Evolutionary conservation across 2,113 vertebrate genomes (phyloP).

Genomic region (Phalacrocorax pelagicus): DNA sequence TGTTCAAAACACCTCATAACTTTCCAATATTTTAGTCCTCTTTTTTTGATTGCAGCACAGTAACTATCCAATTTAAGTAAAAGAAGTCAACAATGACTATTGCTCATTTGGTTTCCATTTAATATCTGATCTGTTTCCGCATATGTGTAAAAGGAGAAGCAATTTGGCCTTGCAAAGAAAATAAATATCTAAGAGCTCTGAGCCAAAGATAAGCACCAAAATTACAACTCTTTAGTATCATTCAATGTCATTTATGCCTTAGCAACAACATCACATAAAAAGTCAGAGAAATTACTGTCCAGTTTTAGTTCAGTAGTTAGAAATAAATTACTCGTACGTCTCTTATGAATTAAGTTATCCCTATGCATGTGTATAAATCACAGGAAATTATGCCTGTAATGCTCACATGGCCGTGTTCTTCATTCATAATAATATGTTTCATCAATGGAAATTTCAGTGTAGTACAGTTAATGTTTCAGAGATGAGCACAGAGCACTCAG

Average conservation of each 20-base stretch:
- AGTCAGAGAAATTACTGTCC: conserved; percentile 60
- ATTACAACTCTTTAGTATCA: not conserved
- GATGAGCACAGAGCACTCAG: conserved; percentile 33
- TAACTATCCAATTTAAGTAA: not conserved
- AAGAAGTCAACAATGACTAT: not conserved
- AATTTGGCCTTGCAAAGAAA: conserved; percentile 15
- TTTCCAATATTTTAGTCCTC: not conserved
- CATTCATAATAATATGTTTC: conserved; percentile 54
- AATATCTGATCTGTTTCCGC: not conserved
- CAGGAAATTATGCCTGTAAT: conserved; percentile 52
- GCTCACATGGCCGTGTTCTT: conserved; percentile 30
- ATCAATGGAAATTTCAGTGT: conserved; percentile 50
- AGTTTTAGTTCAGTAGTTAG: conserved; percentile 52
- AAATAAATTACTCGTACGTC: conserved; percentile 62
- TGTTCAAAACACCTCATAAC: not conserved
- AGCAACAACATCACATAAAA: conserved; percentile 25
- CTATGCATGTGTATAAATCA: conserved; percentile 49
- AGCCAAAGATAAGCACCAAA: conserved; percentile 49
- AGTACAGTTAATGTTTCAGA: conserved; percentile 49
- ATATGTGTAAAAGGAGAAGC: not conserved
- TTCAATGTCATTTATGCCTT: conserved; percentile 51
- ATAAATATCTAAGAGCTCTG: not conserved
- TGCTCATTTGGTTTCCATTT: not conserved
- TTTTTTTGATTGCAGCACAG: not conserved
- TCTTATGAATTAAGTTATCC: conserved; percentile 64